These are phyloP conservation scores for Saguinus midas DNA, from an alignment of 2,113 vertebrate species.

Conservation along the genomic window DNA sequence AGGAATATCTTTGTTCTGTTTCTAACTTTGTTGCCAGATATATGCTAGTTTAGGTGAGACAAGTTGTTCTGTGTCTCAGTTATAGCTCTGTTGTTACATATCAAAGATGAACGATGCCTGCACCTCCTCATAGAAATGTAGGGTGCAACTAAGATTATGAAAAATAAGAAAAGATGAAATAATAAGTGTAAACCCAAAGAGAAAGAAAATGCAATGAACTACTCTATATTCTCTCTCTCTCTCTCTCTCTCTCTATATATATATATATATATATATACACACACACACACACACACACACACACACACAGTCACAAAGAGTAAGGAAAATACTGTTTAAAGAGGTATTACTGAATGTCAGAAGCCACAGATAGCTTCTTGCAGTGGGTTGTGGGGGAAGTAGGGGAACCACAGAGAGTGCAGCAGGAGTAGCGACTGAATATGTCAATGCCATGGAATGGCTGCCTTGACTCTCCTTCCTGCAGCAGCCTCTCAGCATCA, in stretches of 20 bases:
- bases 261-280: background rate
- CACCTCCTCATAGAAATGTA: background rate
- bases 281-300: no score
- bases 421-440: rapidly evolving
- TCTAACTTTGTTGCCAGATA: conserved; percentile 21
- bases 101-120: background rate
- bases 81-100: background rate
- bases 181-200: background rate
- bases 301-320: background rate
- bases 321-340: background rate
- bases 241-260: no score
- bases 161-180: background rate
- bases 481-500: background rate
- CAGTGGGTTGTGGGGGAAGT: background rate
- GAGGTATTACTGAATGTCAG: background rate
- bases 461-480: no score
- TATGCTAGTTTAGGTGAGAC: background rate
- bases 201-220: background rate
- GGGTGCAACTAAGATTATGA: background rate
- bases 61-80: background rate
- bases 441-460: rapidly evolving
- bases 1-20: background rate
- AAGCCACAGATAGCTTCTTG: background rate
- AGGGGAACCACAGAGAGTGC: no score
- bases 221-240: background rate